phyloP scores from a whole-genome alignment of 2,888 invertebrate species.

The Drosophila paranaensis region DNA sequence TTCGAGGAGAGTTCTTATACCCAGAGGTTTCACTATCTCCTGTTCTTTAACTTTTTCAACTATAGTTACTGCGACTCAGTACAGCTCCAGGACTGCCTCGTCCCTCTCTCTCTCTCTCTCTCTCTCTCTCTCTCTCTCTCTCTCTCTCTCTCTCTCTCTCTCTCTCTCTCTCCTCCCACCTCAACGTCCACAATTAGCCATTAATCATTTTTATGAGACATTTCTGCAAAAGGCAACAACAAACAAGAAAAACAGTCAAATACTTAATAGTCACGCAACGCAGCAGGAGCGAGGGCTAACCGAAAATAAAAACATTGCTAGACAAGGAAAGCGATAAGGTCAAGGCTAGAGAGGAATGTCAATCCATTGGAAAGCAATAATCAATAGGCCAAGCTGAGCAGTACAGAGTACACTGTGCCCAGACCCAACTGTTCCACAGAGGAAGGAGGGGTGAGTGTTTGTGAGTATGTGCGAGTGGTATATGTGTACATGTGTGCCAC shows the following conservation, averaged over 20 bases:
- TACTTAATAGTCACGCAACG: slow-evolving; percentile 76
- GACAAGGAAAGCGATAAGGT: slow-evolving; percentile 56
- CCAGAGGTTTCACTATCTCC: too few relatives aligned
- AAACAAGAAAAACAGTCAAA: slow-evolving; percentile 50
- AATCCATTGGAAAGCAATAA: slow-evolving; percentile 55
- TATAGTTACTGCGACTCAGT: too few relatives aligned
- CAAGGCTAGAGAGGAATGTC: slow-evolving; percentile 40
- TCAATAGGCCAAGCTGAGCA: slow-evolving; percentile 46
- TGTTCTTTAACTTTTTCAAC: too few relatives aligned
- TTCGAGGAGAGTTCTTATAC: too few relatives aligned
- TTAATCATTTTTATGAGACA: slow-evolving; percentile 82
- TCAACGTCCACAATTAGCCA: slow-evolving; percentile 59
- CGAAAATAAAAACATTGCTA: slow-evolving; percentile 13
- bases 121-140: slow-evolving; percentile 1
- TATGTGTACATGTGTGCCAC: slow-evolving; percentile 33
- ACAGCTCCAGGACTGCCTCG: background rate
- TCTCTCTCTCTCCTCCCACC: slow-evolving; percentile 5
- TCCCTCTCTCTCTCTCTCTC: slow-evolving; percentile 8
- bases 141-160: slow-evolving; percentile 8
- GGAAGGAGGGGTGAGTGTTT: background rate
- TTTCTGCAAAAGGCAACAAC: slow-evolving; percentile 59
- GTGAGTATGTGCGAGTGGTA: background rate
- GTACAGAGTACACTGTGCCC: background rate
- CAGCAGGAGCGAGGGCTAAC: slow-evolving; percentile 30
- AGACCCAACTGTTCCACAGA: slow-evolving; percentile 14